Base-by-base conservation (phyloP, 2,797 vertebrate genomes). In the Meda fulgida region DNA sequence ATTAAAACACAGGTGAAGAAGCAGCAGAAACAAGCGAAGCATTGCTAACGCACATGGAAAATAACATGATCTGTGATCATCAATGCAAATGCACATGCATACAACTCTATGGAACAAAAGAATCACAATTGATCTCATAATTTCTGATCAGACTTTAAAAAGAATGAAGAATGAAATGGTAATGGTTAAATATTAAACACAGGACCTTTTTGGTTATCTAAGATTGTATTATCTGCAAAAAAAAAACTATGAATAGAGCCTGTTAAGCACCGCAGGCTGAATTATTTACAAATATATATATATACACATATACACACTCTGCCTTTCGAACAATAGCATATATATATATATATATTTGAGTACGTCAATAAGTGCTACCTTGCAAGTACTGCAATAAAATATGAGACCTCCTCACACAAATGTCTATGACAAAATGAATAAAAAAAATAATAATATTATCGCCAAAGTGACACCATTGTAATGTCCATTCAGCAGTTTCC, bases 381-480 rank as follows among this genome's bases (percentile, higher is more conserved):
- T 78, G 38, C 36, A 43, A 16, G 34, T 36, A 18, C 34, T 40
- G 21, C 1, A n/a, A 38, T 63, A 19, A 60, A 26, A 60, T 60
- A n/a, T 53, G 7, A 80, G 23, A n/a, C n/a, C n/a, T 6, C 23
- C 46, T 55, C 46, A 55, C n/a, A 60, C n/a, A 60, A 31, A 80
- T 8, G 3, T 58, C 80, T 67, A 23, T 78, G 26, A 11, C 40
- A 40, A 19, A 78, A 36, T 31, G 6, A 87, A 77, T 51, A 53
- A 58, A 82, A 81, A 18, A 23, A n/a, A n/a, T n/a, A n/a, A n/a
- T n/a, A n/a, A 55, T 84, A 36, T 65, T 36, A 75, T 72, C n/a
- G 48, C 40, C n/a, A 21, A 60, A 43, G 72, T 87, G 75, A 86
- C 86, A 79, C 67, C 53, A 81, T 84, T 89, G 80, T 84, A 84